phyloP scores from a whole-genome alignment of 2,113 vertebrate species.

The Grammomys surdaster region DNA sequence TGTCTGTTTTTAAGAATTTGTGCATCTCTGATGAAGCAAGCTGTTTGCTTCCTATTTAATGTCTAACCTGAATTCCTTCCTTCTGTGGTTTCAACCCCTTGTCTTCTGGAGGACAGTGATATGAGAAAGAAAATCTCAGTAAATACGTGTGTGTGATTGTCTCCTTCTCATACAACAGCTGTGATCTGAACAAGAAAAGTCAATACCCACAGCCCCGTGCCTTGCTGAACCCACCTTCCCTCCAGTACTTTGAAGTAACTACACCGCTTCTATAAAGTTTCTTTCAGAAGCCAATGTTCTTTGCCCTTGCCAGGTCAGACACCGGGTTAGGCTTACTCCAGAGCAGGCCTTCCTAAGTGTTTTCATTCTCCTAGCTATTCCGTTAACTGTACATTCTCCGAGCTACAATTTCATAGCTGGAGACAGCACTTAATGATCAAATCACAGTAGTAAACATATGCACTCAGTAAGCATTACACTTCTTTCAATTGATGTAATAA shows the following conservation, averaged over 20 bases:
- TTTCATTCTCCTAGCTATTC: neutral
- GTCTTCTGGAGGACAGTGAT: neutral
- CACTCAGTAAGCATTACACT: neutral
- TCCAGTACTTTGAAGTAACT: slow-evolving; percentile 8
- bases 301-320: slow-evolving; percentile 39
- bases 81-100: neutral
- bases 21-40: neutral
- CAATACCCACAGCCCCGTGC: neutral
- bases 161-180: neutral
- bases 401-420: neutral
- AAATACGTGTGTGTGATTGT: neutral
- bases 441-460: neutral
- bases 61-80: slow-evolving; percentile 49
- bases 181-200: neutral
- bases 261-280: neutral
- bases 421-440: neutral
- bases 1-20: neutral
- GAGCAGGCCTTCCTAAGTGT: neutral
- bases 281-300: slow-evolving; percentile 43
- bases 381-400: neutral
- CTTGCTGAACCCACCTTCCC: neutral
- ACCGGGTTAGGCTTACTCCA: slow-evolving; percentile 38
- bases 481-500: neutral
- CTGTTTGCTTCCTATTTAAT: slow-evolving; percentile 26
- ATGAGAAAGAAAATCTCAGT: neutral